Percentiles rank a stretch among this genome's conserved stretches.
phyloP scores from a whole-genome alignment of 37 sponge, comb jelly and placozoan species.

The Crambe crambe region DNA sequence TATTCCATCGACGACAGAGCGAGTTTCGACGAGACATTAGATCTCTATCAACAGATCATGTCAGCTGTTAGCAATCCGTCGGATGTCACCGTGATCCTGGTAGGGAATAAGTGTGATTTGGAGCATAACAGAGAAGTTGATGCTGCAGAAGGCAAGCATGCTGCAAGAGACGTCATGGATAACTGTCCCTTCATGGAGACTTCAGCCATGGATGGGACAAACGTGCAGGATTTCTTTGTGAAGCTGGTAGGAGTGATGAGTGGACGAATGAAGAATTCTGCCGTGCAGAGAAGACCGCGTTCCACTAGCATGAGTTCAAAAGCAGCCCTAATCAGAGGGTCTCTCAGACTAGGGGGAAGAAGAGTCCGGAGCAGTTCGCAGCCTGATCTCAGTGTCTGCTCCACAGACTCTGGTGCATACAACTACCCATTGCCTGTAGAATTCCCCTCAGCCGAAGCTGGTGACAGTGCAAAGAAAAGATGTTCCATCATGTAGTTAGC shows the following conservation, averaged over 20 bases:
- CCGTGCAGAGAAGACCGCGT: slow-evolving; percentile 6
- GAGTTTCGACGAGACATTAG: slow-evolving; percentile 68
- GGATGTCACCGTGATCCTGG: slow-evolving; percentile 58
- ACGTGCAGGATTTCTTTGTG: slow-evolving; percentile 68
- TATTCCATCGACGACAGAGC: slow-evolving; percentile 77
- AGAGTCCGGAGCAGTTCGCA: slow-evolving; percentile 44
- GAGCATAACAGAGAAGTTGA: slow-evolving; percentile 56
- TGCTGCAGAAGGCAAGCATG: slow-evolving; percentile 52
- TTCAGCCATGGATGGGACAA: slow-evolving; percentile 77
- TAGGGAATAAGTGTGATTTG: slow-evolving; percentile 83
- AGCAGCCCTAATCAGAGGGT: slow-evolving; percentile 13
- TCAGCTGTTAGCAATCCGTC: slow-evolving; percentile 24
- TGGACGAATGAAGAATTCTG: slow-evolving; percentile 13
- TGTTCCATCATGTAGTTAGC: slow-evolving; percentile 32
- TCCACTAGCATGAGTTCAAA: slow-evolving; percentile 7
- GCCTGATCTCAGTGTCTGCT: slow-evolving; percentile 53
- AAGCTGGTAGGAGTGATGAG: slow-evolving; percentile 49
- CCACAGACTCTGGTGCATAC: slow-evolving; percentile 23
- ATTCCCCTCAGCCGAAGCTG: not conserved
- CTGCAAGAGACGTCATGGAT: slow-evolving; percentile 56
- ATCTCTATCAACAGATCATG: slow-evolving; percentile 67
- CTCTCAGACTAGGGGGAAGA: slow-evolving; percentile 37
- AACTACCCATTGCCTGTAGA: slow-evolving; percentile 3
- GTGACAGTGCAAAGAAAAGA: slow-evolving; percentile 13
- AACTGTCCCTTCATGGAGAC: slow-evolving; percentile 76